phyloP scores from a whole-genome alignment of 2,888 invertebrate genomes.

The Fissipunctia ypsillon region DNA sequence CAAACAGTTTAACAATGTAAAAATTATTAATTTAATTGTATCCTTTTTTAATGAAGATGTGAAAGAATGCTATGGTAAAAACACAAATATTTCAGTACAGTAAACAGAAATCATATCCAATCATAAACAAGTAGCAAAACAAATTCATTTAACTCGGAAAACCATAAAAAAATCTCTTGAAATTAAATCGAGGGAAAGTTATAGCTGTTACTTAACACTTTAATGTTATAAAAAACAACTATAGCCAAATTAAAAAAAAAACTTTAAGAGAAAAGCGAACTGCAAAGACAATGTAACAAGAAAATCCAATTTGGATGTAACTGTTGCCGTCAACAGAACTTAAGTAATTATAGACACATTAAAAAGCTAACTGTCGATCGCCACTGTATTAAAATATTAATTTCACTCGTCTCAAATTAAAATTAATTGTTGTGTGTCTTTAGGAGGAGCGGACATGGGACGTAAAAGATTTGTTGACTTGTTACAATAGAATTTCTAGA shows the following conservation, averaged over 20 bases:
- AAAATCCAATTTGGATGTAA: slow-evolving; percentile 21
- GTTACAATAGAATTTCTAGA: not conserved
- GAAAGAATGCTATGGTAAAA: not conserved
- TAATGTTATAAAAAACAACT: too few species aligned
- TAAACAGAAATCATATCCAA: not conserved
- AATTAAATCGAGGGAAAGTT: not conserved
- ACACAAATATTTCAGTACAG: not conserved
- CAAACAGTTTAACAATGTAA: too few species aligned
- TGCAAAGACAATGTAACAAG: slow-evolving; percentile 6
- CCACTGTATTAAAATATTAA: slow-evolving; percentile 69
- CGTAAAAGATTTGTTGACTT: not conserved
- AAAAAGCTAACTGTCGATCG: slow-evolving; percentile 59
- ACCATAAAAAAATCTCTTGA: not conserved
- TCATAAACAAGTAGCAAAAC: not conserved
- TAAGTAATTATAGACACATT: slow-evolving; percentile 57
- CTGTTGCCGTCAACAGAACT: slow-evolving; percentile 39
- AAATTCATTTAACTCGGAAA: not conserved
- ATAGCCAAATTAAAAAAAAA: not conserved
- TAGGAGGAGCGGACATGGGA: slow-evolving; percentile 41
- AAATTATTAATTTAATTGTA: too few species aligned
- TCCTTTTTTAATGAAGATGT: too few species aligned
- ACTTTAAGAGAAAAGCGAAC: not conserved
- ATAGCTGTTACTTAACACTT: not conserved
- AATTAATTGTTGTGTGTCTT: slow-evolving; percentile 27
- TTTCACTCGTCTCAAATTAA: slow-evolving; percentile 64